A percentile compares a stretch with the other conserved stretches of the same genome.
Evolutionary conservation across 2,797 vertebrate genomes (phyloP).

Genomic region (Myoxocephalus aenaeus): DNA sequence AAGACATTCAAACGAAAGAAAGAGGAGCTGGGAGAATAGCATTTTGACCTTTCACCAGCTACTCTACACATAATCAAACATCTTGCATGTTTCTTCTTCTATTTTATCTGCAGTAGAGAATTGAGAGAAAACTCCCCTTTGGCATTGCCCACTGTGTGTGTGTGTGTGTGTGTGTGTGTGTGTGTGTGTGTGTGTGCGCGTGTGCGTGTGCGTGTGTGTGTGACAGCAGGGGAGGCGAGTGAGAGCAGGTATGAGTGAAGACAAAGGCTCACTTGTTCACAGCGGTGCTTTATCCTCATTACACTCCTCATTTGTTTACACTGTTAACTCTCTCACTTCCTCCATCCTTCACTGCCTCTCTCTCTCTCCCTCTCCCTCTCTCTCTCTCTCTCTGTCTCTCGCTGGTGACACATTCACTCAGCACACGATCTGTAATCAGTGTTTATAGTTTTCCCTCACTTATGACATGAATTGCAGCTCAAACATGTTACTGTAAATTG

Average conservation of each 20-base stretch:
- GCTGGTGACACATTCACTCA: conserved; percentile 58
- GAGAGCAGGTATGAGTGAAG: conserved; percentile 69
- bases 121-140: conserved; percentile 2
- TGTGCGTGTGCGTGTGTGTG: conserved; percentile 30
- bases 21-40: neutral
- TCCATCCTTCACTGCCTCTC: conserved; percentile 62
- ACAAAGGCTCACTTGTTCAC: conserved; percentile 82
- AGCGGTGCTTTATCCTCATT: conserved; percentile 80
- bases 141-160: conserved; percentile 10
- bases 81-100: neutral
- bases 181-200: neutral
- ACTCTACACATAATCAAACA: neutral
- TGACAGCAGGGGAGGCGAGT: conserved; percentile 24
- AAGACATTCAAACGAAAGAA: neutral
- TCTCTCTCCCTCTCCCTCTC: conserved; percentile 29
- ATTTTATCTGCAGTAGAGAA: neutral
- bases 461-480: conserved; percentile 50
- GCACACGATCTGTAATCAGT: conserved; percentile 63
- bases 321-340: conserved; percentile 75
- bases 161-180: neutral
- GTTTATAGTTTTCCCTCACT: conserved; percentile 65
- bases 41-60: neutral
- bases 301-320: conserved; percentile 80
- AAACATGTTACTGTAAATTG: conserved; percentile 64
- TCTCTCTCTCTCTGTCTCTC: conserved; percentile 28